These are phyloP conservation scores for Oxytorus armatus DNA, from an alignment of 2,888 invertebrate species.

Conservation along the genomic window DNA sequence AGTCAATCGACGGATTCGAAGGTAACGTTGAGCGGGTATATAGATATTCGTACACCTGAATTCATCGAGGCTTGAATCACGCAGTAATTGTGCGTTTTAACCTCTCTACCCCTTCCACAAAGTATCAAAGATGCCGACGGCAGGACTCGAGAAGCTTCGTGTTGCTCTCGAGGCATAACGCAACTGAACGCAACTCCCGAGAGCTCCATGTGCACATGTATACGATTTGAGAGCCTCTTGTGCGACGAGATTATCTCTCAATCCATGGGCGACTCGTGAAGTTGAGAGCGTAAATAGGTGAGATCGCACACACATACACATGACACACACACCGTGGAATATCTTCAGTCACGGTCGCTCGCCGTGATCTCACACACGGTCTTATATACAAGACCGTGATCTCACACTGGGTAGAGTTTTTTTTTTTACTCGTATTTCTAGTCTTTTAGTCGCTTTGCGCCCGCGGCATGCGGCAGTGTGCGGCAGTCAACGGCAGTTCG, in stretches of 20 bases:
- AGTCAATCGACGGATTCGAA: not conserved
- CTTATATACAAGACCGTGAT: too few species aligned
- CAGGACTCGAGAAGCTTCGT: too few species aligned
- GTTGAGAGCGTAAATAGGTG: not conserved
- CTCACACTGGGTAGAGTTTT: conserved; percentile 44
- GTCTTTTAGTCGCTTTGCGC: conserved; percentile 32
- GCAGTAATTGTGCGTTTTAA: conserved; percentile 10
- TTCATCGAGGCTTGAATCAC: conserved; percentile 38
- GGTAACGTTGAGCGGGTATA: too few species aligned
- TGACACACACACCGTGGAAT: too few species aligned
- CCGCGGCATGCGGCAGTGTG: conserved; percentile 16
- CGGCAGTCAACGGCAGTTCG: not conserved
- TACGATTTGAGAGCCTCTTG: too few species aligned
- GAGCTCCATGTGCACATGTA: too few species aligned
- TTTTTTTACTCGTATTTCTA: conserved; percentile 31
- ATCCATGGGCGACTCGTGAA: not conserved
- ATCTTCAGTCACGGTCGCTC: conserved; percentile 47
- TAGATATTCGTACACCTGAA: not conserved
- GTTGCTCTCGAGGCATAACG: too few species aligned
- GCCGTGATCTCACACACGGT: conserved; percentile 39
- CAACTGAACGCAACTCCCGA: too few species aligned
- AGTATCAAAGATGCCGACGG: conserved; percentile 32
- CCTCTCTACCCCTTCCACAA: conserved; percentile 1
- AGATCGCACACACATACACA: too few species aligned
- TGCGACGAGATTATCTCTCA: too few species aligned